Base-by-base conservation (phyloP, 2,888 invertebrate genomes). In the Amphipoea oculea region DNA sequence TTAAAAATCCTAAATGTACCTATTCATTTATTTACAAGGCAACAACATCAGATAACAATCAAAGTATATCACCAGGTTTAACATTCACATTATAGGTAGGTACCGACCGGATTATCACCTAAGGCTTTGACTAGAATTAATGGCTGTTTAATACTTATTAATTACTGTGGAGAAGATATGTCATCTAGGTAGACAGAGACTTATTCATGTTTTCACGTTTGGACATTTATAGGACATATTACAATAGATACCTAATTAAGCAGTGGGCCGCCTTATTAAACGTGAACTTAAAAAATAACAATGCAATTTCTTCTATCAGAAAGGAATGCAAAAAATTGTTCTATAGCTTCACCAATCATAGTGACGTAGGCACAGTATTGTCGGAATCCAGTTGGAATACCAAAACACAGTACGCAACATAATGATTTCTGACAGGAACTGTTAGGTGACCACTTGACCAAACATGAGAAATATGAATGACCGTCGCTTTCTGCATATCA, bases 371-470 rank as follows among this genome's bases (percentile, higher is more conserved):
- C 51, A 62, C 11, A 45, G 42, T 67, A 73, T 73, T 73, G 71
- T 78, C 29, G 20, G 54, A 78, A 82, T 84, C 68, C 42, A 66
- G 69, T 75, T 72, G 74, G 78, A 85, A 84, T 69, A 84, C 40
- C 86, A 84, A 77, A 77, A 78, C 76, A 82, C 75, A 74, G 79
- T 68, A 48, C 29, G 48, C 40, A 79, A 79, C 79, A 65, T 79
- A 84, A 84, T 84, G 78, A 86, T 84, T 74, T 79, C 67, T 85
- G 87, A 86, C 88, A 86, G 86, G 76, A 86, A 92, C 90, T 89
- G 90, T 90, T 88, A 90, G 82, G 82, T 86, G 89, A 85, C 89
- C 93, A 92, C 89, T 91, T 91, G 90, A 85, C 91, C 90, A 92
- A 91, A 93, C 89, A 92, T 88, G 87, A 87, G 86, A 86, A 89